Evolutionary conservation across 2,888 invertebrate species (phyloP), one percentile per base, ranked within the genome.

Genomic region (Flexamia atlantica): DNA sequence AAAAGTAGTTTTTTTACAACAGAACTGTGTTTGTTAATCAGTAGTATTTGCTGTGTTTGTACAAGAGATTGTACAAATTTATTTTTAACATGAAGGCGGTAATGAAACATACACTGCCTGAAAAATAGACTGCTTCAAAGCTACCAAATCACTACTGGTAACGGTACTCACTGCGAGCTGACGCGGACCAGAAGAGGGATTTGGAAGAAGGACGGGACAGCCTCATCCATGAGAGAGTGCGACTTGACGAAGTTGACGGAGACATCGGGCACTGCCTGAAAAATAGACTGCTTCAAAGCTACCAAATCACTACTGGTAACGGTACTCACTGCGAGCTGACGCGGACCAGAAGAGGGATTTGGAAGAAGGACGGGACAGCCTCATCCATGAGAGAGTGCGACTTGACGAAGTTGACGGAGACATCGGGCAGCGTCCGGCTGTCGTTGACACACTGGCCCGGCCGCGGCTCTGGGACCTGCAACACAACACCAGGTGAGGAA

Each of bases 361-460:
- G 86, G 88, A 97, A 95, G 89, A 95, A 94, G 3, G 98, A 93
- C 17, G 96, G 95, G 17, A 99, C 97, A 17, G 98, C 95, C 88
- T 94, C 95, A 90, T 99, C 97, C 98, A 99, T 98, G 64, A 99
- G 92, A 0, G 99, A 95, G 92, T 99, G 98, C 30, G 96, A 95
- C 91, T 98, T 98, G 87, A 98, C 95, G 90, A 99, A 99, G 90
- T 97, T 98, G 2, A 98, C 95, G 57, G 96, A 95, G 81, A 94
- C 93, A 89, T 97, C 97, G 0, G 97, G 95, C 83, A 98, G 92
- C 12, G 95, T 95, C 87, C 97, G 92, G 82, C 98, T 97, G 90
- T 98, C 97, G 89, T 95, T 95, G 14, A 96, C 97, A 90, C 98
- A 98, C 88, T 95, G 93, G 10, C 97, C 98, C 0, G 97, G 97